Evolutionary conservation across 2,888 invertebrate species (phyloP).

Genomic region (Oscheius sp.): DNA sequence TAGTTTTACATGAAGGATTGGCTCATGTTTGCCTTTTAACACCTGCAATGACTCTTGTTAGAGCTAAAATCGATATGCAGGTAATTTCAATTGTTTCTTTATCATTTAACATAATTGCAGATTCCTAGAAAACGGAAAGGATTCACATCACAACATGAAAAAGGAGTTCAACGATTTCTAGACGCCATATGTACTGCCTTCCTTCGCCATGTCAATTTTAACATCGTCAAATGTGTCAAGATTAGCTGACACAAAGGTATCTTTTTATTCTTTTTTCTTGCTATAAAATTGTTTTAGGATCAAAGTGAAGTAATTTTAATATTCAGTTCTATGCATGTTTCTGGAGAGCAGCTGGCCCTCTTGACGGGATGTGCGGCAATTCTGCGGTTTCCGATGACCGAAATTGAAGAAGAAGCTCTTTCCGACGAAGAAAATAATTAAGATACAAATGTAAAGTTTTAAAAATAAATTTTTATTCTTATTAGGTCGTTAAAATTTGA

Average conservation of each 20-base stretch:
- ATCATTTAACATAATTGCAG: constrained; percentile 29
- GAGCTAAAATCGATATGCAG: constrained; percentile 88
- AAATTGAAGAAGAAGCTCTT: constrained; percentile 83
- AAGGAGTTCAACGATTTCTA: constrained; percentile 85
- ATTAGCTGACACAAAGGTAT: constrained; percentile 90
- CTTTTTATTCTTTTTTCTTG: neutral
- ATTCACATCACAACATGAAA: constrained; percentile 92
- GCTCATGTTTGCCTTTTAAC: constrained; percentile 96
- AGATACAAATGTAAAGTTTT: neutral
- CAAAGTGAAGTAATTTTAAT: constrained; percentile 80
- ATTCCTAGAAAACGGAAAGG: constrained; percentile 95
- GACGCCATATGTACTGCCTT: constrained; percentile 80
- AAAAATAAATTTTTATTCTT: neutral
- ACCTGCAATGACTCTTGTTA: constrained; percentile 92
- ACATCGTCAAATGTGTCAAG: constrained; percentile 90
- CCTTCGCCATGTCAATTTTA: constrained; percentile 66
- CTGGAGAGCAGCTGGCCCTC: constrained; percentile 96
- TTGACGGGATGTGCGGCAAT: constrained; percentile 95
- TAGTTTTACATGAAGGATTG: constrained; percentile 85
- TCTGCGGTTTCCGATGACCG: constrained; percentile 91
- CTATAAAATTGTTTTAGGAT: constrained; percentile 54
- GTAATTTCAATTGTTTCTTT: constrained; percentile 38
- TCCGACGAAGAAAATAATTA: constrained; percentile 50
- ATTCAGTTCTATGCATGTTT: constrained; percentile 97
- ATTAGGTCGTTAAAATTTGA: too few relatives aligned